A percentile compares a stretch with the other conserved stretches of the same genome.
These are phyloP conservation scores for Leucoraja erinaceus DNA, from an alignment of 2,113 vertebrate species.

Conservation along the genomic window DNA sequence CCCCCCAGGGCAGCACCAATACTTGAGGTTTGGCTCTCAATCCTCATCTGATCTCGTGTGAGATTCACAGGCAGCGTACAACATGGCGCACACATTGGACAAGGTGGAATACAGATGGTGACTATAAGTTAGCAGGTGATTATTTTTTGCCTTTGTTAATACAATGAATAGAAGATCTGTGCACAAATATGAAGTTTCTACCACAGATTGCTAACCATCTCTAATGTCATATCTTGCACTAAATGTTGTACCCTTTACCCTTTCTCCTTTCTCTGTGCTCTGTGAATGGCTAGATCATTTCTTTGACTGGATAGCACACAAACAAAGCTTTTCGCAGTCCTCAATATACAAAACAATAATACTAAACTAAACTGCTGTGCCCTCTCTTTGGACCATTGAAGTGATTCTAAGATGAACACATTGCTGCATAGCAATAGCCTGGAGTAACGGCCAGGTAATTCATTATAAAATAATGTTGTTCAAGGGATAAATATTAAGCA, in stretches of 20 bases:
- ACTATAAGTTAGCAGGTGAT: background rate
- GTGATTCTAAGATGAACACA: background rate
- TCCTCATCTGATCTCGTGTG: background rate
- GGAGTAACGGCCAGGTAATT: background rate
- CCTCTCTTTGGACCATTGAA: background rate
- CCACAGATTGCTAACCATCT: background rate
- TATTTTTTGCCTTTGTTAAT: no score
- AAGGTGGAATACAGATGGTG: background rate
- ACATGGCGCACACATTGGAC: no score
- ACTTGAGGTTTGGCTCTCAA: background rate
- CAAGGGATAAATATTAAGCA: background rate
- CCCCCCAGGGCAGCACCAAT: background rate
- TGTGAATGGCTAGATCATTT: no score
- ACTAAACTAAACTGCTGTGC: no score
- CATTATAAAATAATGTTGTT: background rate
- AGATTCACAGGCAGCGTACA: background rate
- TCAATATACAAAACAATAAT: no score
- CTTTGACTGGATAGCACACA: no score
- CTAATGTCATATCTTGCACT: no score
- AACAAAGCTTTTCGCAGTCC: no score
- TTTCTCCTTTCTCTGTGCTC: no score
- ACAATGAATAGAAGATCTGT: background rate
- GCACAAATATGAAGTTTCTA: background rate
- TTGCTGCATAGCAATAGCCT: background rate
- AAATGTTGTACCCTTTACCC: no score